Percentiles rank a stretch among this genome's conserved stretches.
These are phyloP conservation scores for Epizoanthus illoricatus DNA, from an alignment of 92 coral and sea anemone genomes.

Conservation along the genomic window DNA sequence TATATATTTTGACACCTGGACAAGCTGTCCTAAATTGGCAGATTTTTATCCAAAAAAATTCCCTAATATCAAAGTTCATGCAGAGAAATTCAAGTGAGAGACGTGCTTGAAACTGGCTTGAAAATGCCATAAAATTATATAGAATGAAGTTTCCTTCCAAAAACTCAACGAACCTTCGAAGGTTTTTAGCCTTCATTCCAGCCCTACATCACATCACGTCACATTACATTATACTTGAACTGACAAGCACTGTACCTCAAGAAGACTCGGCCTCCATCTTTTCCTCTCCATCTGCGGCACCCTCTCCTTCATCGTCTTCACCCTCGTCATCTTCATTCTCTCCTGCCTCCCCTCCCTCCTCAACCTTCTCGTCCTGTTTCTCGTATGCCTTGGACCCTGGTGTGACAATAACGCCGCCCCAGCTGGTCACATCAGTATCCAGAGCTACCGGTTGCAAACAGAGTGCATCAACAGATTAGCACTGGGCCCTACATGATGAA, in stretches of 20 bases:
- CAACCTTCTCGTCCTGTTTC: slow-evolving; percentile 85
- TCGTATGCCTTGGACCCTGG: slow-evolving; percentile 94
- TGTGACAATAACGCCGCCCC: slow-evolving; percentile 98
- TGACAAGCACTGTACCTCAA: slow-evolving; percentile 8
- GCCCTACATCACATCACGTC: no score
- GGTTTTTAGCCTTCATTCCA: no score
- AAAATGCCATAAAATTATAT: no score
- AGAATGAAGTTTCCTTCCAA: no score
- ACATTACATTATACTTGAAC: no score
- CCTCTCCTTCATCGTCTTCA: slow-evolving; percentile 49
- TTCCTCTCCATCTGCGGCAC: slow-evolving; percentile 66
- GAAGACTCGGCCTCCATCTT: slow-evolving; percentile 72
- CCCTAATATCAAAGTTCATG: no score
- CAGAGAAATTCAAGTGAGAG: no score
- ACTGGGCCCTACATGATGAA: neutral
- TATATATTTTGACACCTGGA: no score
- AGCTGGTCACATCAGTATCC: slow-evolving; percentile 90
- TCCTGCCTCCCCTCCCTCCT: slow-evolving; percentile 86
- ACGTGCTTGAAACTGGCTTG: no score
- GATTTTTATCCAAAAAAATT: no score
- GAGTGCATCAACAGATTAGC: neutral
- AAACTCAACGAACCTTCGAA: no score
- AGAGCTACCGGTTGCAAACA: slow-evolving; percentile 54
- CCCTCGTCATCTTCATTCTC: slow-evolving; percentile 77
- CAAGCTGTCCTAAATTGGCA: no score